A percentile compares a stretch with the other conserved stretches of the same genome.
Conservation (phyloP, 2,888 invertebrate species). For the Stegana nigrithorax region DNA sequence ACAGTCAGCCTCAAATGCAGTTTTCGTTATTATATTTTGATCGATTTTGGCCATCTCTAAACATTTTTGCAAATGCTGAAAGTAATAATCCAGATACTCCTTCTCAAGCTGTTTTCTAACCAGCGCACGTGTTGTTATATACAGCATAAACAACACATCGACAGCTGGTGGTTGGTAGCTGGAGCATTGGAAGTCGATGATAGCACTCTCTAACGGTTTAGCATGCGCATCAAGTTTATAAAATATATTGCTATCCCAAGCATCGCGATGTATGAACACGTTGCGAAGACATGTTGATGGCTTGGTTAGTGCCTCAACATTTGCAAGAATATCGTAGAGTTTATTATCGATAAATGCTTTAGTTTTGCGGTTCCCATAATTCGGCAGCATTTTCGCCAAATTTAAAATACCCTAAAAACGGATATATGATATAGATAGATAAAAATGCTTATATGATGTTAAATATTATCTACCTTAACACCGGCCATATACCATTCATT, state of each 20-base stretch:
- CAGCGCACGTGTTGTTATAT: slow-evolving; percentile 66
- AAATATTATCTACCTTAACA: slow-evolving; percentile 43
- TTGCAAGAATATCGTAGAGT: slow-evolving; percentile 42
- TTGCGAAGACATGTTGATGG: slow-evolving; percentile 65
- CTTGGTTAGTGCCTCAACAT: slow-evolving; percentile 43
- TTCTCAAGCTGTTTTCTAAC: slow-evolving; percentile 62
- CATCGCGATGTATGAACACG: slow-evolving; percentile 68
- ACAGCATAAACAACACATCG: slow-evolving; percentile 70
- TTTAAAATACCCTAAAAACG: slow-evolving; percentile 47
- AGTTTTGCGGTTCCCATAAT: slow-evolving; percentile 45
- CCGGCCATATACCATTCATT: slow-evolving; percentile 58
- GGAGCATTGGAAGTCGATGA: slow-evolving; percentile 72
- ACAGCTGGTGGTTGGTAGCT: slow-evolving; percentile 72
- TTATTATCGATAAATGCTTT: slow-evolving; percentile 47
- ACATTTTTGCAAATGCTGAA: slow-evolving; percentile 48
- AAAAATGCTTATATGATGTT: not conserved
- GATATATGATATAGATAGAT: not conserved
- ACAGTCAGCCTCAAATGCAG: slow-evolving; percentile 62
- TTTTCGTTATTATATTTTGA: slow-evolving; percentile 47
- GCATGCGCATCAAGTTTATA: slow-evolving; percentile 51
- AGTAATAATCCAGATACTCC: slow-evolving; percentile 68
- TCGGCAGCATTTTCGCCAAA: slow-evolving; percentile 50
- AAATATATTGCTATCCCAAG: slow-evolving; percentile 66
- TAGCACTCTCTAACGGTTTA: slow-evolving; percentile 65
- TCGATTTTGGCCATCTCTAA: slow-evolving; percentile 25